Evolutionary conservation across 2,113 vertebrate species (phyloP).

Genomic region (Petrocephalus microphthalmus): DNA sequence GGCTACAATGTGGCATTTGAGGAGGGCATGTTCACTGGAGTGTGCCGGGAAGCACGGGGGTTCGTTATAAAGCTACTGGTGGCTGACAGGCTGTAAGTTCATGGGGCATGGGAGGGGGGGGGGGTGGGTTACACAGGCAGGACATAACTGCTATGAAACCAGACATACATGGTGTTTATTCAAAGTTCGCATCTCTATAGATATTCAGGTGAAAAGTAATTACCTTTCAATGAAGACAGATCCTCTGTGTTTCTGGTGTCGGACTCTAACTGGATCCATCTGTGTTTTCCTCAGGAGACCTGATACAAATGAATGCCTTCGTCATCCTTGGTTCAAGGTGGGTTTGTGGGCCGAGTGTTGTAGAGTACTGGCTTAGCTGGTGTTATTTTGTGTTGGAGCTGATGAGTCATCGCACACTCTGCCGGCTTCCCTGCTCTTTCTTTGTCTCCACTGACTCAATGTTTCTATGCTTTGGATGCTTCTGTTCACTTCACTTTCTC

Average conservation of each 20-base stretch:
- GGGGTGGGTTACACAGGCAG: not conserved
- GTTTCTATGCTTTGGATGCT: not conserved
- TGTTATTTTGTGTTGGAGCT: not conserved
- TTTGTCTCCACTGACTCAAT: not conserved
- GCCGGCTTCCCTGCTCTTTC: not conserved
- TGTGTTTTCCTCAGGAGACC: conserved; percentile 68
- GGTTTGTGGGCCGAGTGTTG: conserved; percentile 27
- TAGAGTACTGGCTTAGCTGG: not conserved
- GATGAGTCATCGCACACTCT: not conserved
- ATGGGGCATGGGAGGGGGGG: not conserved
- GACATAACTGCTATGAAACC: not conserved
- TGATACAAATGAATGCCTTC: conserved; percentile 78
- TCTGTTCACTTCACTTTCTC: not conserved
- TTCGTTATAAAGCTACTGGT: conserved; percentile 95
- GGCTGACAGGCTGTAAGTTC: conserved; percentile 83
- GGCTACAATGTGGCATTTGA: conserved; percentile 94
- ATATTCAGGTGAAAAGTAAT: not conserved
- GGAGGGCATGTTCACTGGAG: conserved; percentile 82
- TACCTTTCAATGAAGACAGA: not conserved
- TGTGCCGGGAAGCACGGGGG: conserved; percentile 84
- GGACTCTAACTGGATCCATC: not conserved
- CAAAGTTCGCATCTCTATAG: not conserved
- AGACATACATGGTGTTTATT: not conserved
- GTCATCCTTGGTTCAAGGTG: conserved; percentile 97
- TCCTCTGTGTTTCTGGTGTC: not conserved